Conservation (phyloP, 2,888 invertebrate species). For the Adelphocoris suturalis region DNA sequence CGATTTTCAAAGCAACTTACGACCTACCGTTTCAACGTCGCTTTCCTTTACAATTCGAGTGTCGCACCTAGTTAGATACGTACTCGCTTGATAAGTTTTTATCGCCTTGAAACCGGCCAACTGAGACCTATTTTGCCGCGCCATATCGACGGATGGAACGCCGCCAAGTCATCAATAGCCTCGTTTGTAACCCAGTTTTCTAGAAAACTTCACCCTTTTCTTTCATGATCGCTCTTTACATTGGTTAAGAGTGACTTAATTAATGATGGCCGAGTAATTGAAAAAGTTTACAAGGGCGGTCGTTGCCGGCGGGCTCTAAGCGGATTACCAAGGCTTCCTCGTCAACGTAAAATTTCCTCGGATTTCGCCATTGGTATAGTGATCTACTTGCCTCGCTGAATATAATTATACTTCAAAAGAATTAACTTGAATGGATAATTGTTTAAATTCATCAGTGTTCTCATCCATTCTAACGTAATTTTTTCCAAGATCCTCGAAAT, state of each 20-base stretch:
- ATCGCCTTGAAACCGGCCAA: conserved; percentile 26
- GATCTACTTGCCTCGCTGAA: too few species aligned
- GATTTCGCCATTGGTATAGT: neutral
- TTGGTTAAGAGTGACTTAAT: neutral
- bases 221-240: neutral
- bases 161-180: conserved; percentile 38
- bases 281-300: conserved; percentile 13
- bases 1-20: too few species aligned
- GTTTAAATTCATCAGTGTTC: too few species aligned
- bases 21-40: neutral
- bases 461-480: too few species aligned
- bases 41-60: neutral
- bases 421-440: too few species aligned
- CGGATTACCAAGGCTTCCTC: neutral
- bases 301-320: neutral
- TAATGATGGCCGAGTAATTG: neutral
- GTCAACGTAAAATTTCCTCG: neutral
- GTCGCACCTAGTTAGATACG: conserved; percentile 1
- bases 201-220: neutral
- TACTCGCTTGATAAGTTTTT: conserved; percentile 26
- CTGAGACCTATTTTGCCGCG: conserved; percentile 32
- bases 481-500: too few species aligned
- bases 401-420: too few species aligned
- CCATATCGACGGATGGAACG: conserved; percentile 20
- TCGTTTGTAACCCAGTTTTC: conserved; percentile 32